Conservation (phyloP, 2,797 vertebrate genomes). For the Onychomys leucogaster region DNA sequence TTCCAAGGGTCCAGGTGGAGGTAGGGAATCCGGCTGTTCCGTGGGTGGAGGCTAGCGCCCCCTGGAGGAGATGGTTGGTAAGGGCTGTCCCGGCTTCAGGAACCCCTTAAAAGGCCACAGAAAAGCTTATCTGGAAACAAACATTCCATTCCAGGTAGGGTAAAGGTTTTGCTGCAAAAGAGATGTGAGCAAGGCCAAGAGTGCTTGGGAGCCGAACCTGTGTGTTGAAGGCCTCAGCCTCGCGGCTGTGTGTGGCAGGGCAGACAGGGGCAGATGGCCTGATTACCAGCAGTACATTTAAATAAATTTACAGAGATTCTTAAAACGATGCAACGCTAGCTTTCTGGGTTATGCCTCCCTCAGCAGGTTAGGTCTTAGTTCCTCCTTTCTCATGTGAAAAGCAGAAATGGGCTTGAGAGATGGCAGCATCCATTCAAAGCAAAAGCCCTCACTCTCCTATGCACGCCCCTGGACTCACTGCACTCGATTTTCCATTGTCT, state of each 20-base stretch:
- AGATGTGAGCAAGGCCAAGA: background rate
- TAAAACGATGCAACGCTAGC: background rate
- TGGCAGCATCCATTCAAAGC: background rate
- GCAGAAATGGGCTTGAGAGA: background rate
- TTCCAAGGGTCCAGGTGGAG: background rate
- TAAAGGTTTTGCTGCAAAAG: background rate
- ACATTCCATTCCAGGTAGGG: no score
- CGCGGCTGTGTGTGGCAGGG: background rate
- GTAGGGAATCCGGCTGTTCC: background rate
- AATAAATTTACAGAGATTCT: background rate
- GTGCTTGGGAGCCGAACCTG: background rate
- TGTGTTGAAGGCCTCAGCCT: background rate
- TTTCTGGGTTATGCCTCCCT: conserved; percentile 24
- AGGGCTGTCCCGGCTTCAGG: background rate
- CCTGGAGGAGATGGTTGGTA: background rate
- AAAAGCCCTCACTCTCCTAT: background rate
- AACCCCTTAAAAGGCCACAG: background rate
- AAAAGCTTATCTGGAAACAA: background rate
- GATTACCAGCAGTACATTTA: background rate
- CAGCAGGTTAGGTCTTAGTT: background rate
- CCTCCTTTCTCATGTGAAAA: background rate
- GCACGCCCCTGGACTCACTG: background rate
- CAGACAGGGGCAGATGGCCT: background rate
- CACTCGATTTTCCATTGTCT: background rate
- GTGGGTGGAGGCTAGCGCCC: background rate